Conservation (phyloP, 2,113 vertebrate species). For the Syngnathus floridae region DNA sequence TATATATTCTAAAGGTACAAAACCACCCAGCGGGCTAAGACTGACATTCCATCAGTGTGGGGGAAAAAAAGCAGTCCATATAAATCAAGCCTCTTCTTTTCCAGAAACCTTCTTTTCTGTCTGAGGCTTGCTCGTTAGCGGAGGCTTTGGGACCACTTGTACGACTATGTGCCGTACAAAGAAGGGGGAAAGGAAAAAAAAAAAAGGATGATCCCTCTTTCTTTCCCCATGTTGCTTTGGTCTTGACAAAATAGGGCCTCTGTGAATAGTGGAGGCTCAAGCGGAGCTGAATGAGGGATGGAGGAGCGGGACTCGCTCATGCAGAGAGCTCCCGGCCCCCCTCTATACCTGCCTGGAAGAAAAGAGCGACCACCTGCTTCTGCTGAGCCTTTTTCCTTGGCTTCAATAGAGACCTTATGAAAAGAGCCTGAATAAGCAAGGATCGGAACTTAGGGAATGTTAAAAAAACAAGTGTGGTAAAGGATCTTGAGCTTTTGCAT, state of each 20-base stretch:
- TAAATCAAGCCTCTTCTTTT: conserved; percentile 61
- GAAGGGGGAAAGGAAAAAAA: conserved; percentile 19
- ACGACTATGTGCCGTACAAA: conserved; percentile 58
- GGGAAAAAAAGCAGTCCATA: conserved; percentile 38
- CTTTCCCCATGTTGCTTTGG: conserved; percentile 41
- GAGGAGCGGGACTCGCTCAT: conserved; percentile 63
- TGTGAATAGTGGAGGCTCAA: conserved; percentile 58
- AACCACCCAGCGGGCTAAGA: conserved; percentile 35
- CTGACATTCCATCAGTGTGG: conserved; percentile 41
- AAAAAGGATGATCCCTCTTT: conserved; percentile 46
- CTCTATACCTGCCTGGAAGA: conserved; percentile 62
- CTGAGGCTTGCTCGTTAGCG: conserved; percentile 56
- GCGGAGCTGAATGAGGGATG: conserved; percentile 50
- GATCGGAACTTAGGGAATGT: conserved; percentile 44
- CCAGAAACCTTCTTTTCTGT: conserved; percentile 50
- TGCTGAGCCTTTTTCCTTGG: conserved; percentile 55
- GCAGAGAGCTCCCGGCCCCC: conserved; percentile 59
- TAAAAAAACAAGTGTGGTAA: conserved; percentile 12
- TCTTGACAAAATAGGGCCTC: conserved; percentile 60
- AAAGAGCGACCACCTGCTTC: conserved; percentile 69
- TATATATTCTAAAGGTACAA: conserved; percentile 24
- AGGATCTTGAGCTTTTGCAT: conserved; percentile 38
- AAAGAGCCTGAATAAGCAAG: conserved; percentile 57
- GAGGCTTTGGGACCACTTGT: conserved; percentile 56
- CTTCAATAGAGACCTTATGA: conserved; percentile 67